phyloP scores from a whole-genome alignment of 1,140 invertebrate species.

The Piezodorus guildinii region DNA sequence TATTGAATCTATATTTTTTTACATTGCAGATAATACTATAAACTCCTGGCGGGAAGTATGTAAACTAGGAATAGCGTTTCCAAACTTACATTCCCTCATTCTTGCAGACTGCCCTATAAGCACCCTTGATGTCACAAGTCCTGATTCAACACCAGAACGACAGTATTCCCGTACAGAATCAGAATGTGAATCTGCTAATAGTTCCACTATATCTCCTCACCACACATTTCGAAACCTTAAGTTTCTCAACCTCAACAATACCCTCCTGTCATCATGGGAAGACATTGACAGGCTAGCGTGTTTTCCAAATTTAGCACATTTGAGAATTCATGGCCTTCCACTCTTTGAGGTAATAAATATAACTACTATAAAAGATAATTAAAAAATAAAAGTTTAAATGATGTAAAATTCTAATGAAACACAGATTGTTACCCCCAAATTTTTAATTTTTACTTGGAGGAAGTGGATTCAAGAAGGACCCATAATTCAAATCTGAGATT shows the following conservation, averaged over 20 bases:
- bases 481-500: too few species aligned
- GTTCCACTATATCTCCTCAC: conserved; percentile 36
- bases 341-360: conserved; percentile 41
- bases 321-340: conserved; percentile 54
- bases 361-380: too few species aligned
- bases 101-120: conserved; percentile 73
- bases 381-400: too few species aligned
- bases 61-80: conserved; percentile 72
- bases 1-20: too few species aligned
- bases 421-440: too few species aligned
- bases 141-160: conserved; percentile 24
- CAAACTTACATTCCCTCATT: conserved; percentile 68
- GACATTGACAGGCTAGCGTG: conserved; percentile 72
- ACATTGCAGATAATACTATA: conserved; percentile 68
- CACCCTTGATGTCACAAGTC: conserved; percentile 39
- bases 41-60: conserved; percentile 68
- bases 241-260: conserved; percentile 75
- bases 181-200: conserved; percentile 33
- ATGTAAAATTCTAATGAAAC: too few species aligned
- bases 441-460: too few species aligned
- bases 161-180: conserved; percentile 38
- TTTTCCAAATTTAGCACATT: conserved; percentile 68
- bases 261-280: conserved; percentile 68
- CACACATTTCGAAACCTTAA: conserved; percentile 52
- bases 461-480: too few species aligned